Evolutionary conservation across 2,113 vertebrate species (phyloP), one percentile per base, ranked within the genome.

Genomic region (Catagonus wagneri): DNA sequence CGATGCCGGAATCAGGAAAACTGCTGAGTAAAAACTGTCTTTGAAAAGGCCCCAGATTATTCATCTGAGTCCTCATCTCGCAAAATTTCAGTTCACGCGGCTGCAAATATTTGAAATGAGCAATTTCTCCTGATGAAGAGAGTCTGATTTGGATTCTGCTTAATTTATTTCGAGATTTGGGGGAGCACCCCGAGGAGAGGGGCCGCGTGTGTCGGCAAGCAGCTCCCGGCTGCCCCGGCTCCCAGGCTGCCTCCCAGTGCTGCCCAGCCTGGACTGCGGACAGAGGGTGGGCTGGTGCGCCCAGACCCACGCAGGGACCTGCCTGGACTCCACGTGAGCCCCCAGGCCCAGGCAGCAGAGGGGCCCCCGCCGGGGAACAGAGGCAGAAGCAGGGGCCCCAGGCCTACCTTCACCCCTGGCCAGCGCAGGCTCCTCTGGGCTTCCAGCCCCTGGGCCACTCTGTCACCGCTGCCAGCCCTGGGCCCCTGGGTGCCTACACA

Each of bases 91-190:
- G 96, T 69, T 78, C 88, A 87, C 58, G 80, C 83, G 90, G 96
- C 96, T 96, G 97, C 96, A 93, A 83, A 97, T 95, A 97, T 96
- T 95, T 94, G 95, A 96, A 97, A 92, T 93, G 97, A 98, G 97
- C 90, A 83, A 96, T 96, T 96, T 96, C 93, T 97, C 91, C 96
- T 66, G 94, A 95, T 96, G 97, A 96, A 97, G 94, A 96, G 95
- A 96, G 93, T 78, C 92, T 97, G 97, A 97, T 97, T 97, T 97
- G 83, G 96, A 95, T 92, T 90, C 94, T 95, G 97, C 81, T 86
- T 97, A 65, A 88, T 94, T 96, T 89, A 78, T 94, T 78, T 88
- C 2, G 29, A 56, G 96, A 95, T 97, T 97, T 96, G 19, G 79
- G 96, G 96, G 94, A 88, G 93, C 92, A 75, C 96, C 93, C 76